Base-by-base conservation (phyloP, 2,797 vertebrate species). In the Bovichtus diacanthus region DNA sequence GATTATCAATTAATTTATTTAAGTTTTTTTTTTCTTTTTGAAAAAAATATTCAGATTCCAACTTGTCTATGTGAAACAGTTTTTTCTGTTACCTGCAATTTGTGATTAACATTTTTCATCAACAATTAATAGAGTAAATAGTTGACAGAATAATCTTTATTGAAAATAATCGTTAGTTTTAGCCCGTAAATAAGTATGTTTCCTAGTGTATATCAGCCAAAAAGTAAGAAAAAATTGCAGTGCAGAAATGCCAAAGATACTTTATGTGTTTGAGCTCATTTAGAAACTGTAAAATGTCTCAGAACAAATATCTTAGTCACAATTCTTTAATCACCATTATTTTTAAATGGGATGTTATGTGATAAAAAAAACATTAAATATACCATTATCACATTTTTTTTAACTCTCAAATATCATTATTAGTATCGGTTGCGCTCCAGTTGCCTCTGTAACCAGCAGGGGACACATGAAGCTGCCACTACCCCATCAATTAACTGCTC, bases 401-500 rank as follows among this genome's bases (percentile, higher is more conserved):
- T 4, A 25, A 58, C 23, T 36, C 4, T 27, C 16, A 54, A 15
- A 54, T 21, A 27, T 61, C 2, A 4, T 46, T 39, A 23, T 6
- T 38, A 18, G 10, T 36, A 43, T 43, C 2, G 0, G n/a, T 31
- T 29, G n/a, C 0, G 4, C 29, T 70, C 9, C 23, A 54, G 36
- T 53, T 51, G 2, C 36, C 36, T 9, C 58, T 44, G 27, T n/a
- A 49, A 54, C 6, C 53, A 76, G 49, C 54, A 62, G 53, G 59
- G 43, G 62, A 79, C 34, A 63, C n/a, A n/a, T 69, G 23, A 56
- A 72, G 75, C 62, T 75, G 50, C 68, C 19, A 34, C 41, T 19
- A n/a, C 29, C 49, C 50, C 53, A 70, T 83, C 62, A 69, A 63
- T 76, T 61, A 70, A 31, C 8, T 74, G 56, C 73, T 53, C 73